Percentiles rank a stretch among this genome's conserved stretches.
Conservation (phyloP, 2,797 vertebrate genomes). For the Catamblyrhynchus diadema region DNA sequence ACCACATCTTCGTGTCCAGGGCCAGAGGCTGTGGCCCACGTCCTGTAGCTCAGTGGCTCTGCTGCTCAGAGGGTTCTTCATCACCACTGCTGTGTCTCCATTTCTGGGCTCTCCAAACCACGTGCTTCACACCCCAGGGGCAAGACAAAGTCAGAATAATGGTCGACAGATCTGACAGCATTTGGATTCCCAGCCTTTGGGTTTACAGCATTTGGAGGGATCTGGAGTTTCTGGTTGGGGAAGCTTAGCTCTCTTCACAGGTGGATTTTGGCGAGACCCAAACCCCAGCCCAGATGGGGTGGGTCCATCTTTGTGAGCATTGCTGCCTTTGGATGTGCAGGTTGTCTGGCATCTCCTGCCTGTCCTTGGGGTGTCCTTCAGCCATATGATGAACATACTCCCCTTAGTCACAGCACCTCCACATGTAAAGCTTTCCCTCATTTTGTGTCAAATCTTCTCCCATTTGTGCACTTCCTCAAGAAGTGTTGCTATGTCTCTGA, state of each 20-base stretch:
- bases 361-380: not conserved
- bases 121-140: not conserved
- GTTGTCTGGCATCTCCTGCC: not conserved
- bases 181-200: not conserved
- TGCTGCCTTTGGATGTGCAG: not conserved
- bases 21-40: not conserved
- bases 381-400: not conserved
- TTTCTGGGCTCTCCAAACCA: not conserved
- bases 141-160: not conserved
- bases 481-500: not conserved
- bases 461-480: not conserved
- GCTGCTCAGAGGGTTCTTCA: not conserved
- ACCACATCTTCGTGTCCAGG: accelerated
- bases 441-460: not conserved
- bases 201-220: not conserved
- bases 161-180: not conserved
- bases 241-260: not conserved
- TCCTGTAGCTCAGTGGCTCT: not conserved
- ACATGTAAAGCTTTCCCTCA: not conserved
- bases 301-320: not conserved
- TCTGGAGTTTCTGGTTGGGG: not conserved
- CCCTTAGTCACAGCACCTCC: not conserved
- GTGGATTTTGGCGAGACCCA: not conserved
- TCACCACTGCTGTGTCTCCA: not conserved
- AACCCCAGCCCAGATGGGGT: not conserved